phyloP scores from a whole-genome alignment of 2,113 vertebrate genomes.

The Brachypodius melanocephalos region DNA sequence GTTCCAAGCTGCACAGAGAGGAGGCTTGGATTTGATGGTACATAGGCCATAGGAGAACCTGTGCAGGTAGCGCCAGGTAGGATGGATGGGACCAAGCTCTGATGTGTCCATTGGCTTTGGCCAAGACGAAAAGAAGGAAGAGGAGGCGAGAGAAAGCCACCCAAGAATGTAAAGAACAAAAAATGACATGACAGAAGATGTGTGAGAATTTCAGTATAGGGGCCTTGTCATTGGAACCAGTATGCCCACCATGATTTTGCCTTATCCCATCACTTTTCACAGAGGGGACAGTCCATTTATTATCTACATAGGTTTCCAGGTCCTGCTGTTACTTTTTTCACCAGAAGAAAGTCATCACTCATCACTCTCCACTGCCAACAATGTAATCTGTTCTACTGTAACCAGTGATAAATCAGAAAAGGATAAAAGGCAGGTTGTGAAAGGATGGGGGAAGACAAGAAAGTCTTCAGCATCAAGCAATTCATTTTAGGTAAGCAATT shows the following conservation, averaged over 20 bases:
- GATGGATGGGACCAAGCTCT: not conserved
- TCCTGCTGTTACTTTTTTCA: not conserved
- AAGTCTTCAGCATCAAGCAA: constrained; percentile 8
- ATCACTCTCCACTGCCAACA: not conserved
- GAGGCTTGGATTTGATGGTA: not conserved
- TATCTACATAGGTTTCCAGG: not conserved
- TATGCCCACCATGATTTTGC: not conserved
- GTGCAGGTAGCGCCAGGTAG: not conserved
- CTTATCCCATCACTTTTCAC: not conserved
- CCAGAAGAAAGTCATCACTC: not conserved
- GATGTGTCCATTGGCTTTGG: not conserved
- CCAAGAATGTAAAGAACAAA: not conserved
- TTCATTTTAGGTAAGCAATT: constrained; percentile 20
- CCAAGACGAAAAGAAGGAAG: not conserved
- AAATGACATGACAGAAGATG: not conserved
- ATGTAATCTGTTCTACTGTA: not conserved
- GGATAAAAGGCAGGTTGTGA: not conserved
- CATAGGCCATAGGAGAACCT: not conserved
- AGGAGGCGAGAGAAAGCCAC: not conserved
- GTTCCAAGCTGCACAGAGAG: not conserved
- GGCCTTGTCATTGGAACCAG: not conserved
- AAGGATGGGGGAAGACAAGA: not conserved
- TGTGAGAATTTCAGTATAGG: not conserved
- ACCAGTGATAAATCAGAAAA: constrained; percentile 22
- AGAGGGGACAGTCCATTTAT: not conserved